Evolutionary conservation across 2,888 invertebrate genomes (phyloP).

Genomic region (Oscheius sp.): DNA sequence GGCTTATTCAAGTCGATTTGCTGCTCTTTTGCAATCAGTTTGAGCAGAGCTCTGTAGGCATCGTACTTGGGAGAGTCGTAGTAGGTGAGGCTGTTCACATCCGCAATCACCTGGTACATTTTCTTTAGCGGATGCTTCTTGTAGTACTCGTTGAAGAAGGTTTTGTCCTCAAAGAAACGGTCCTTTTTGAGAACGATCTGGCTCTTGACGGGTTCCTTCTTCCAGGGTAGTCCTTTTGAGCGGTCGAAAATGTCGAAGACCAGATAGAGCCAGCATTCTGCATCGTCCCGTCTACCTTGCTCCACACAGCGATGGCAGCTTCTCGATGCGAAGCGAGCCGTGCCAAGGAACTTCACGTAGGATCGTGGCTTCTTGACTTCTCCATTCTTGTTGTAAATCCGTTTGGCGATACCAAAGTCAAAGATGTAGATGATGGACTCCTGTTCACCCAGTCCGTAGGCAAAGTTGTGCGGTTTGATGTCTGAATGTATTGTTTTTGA

Average conservation of each 20-base stretch:
- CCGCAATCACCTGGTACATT: too few relatives aligned
- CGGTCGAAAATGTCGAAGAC: constrained; percentile 47
- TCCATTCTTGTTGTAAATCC: too few relatives aligned
- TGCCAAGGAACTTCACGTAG: constrained; percentile 54
- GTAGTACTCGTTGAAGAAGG: too few relatives aligned
- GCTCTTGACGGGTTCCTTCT: neutral
- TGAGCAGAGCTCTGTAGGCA: too few relatives aligned
- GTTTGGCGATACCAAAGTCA: constrained; percentile 1
- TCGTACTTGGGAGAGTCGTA: too few relatives aligned
- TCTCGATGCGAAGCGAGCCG: constrained; percentile 46
- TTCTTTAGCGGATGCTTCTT: too few relatives aligned
- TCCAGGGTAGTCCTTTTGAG: constrained; percentile 45
- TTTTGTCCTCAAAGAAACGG: neutral
- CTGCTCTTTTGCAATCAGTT: too few relatives aligned
- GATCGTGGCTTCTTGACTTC: constrained; percentile 27
- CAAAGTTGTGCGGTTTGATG: constrained; percentile 32
- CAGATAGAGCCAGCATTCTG: constrained; percentile 53
- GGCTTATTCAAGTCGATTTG: too few relatives aligned
- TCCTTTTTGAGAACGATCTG: too few relatives aligned
- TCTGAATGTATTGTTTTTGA: neutral
- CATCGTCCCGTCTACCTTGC: constrained; percentile 52
- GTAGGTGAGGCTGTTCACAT: too few relatives aligned
- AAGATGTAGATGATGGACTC: constrained; percentile 23
- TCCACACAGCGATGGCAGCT: constrained; percentile 48
- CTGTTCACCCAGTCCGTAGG: constrained; percentile 9